Evolutionary conservation across 1,140 invertebrate genomes (phyloP), one percentile per base, ranked within the genome.

Genomic region (Lordiphosa clarofinis): DNA sequence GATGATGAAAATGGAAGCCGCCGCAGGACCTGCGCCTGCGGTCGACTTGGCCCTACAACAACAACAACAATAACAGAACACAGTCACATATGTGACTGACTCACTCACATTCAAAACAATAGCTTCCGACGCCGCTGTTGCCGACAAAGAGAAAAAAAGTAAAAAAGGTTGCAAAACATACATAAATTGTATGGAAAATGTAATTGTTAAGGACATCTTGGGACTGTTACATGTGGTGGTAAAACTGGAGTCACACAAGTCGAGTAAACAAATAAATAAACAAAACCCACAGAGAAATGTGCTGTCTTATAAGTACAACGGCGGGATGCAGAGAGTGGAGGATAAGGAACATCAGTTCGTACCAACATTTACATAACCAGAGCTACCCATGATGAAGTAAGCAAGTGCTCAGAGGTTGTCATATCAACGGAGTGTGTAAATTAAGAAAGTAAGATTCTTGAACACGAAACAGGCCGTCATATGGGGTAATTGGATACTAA

Each of bases 1-100:
- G 71, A 79, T 82, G 76, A 81, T 81, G 71, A 82, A 75, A 81
- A 82, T 81, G 61, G 76, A 81, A 82, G 52, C 67, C 62, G 21
- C 64, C 64, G 63, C 64, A 68, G 57, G 60, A 75, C 33, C 61
- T 75, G 71, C 46, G 75, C 57, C 75, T 75, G 75, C 40, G 72
- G 66, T 75, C 66, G 12, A 50, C 33, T 54, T 36, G 56, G 33
- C 28, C 54, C 54, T 48, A 39, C 21, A 19, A 19, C 19, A 35
- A 39, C 21, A 35, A 47, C 44, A 37, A 31, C 33, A 4, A 9
- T 40, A 11, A 39, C 19, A 21, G 42, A 52, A 13, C 35, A 21
- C 36, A 53, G 37, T 50, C 56, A 55, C 72, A 68, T 50, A 56
- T 65, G 43, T 56, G 61, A 70, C 65, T 56, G 56, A 57, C 53